A percentile compares a stretch with the other conserved stretches of the same genome.
Conservation (phyloP, 1,140 invertebrate species). For the Kradibia gibbosae region DNA sequence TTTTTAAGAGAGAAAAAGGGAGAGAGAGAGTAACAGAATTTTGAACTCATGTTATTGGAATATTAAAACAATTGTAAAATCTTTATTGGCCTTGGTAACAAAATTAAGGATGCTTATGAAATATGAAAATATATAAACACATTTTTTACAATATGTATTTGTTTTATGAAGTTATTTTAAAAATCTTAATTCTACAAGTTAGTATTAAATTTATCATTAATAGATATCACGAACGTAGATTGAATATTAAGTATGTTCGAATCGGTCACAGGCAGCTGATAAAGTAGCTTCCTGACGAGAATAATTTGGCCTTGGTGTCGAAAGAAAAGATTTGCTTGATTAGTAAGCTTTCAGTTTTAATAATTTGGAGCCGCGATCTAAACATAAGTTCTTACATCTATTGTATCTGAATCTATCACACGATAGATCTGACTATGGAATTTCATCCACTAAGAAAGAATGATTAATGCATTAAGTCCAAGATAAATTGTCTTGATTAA, state of each 20-base stretch:
- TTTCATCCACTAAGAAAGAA: not conserved
- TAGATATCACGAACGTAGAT: not conserved
- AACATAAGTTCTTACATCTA: not conserved
- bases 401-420: not conserved
- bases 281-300: not conserved
- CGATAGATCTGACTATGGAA: not conserved
- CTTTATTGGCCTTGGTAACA: too few relatives aligned
- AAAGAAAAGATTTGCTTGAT: not conserved
- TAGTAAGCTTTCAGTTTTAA: not conserved
- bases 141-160: not conserved
- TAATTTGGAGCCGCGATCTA: not conserved
- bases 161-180: not conserved
- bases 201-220: too few relatives aligned
- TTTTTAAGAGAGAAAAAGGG: too few relatives aligned
- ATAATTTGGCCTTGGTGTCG: not conserved
- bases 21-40: too few relatives aligned
- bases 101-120: too few relatives aligned
- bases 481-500: not conserved
- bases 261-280: not conserved
- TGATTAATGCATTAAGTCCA: not conserved
- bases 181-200: not conserved
- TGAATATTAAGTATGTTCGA: constrained; percentile 13
- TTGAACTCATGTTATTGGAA: too few relatives aligned
- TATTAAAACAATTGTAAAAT: too few relatives aligned
- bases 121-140: not conserved